Conservation (phyloP, 2,888 invertebrate genomes). For the Epiblema foenella region DNA sequence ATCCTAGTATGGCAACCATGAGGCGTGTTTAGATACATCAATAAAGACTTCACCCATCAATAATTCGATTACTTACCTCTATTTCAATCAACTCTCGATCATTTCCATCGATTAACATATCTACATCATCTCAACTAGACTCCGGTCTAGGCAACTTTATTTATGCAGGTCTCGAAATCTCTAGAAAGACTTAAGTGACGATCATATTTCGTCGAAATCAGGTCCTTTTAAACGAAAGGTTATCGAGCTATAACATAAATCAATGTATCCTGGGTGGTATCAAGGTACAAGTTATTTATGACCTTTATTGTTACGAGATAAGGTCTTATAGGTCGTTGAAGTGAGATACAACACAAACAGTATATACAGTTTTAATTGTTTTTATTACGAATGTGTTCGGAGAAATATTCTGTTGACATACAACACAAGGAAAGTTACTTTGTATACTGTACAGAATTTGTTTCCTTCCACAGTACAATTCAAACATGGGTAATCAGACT, state of each 20-base stretch:
- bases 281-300: not conserved
- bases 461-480: not conserved
- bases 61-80: conserved; percentile 24
- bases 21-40: conserved; percentile 4
- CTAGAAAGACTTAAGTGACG: conserved; percentile 1
- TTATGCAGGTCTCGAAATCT: not conserved
- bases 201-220: not conserved
- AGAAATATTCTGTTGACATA: not conserved
- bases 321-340: conserved; percentile 5
- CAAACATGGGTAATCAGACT: too few relatives aligned
- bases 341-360: conserved; percentile 11
- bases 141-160: not conserved
- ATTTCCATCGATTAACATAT: conserved; percentile 26
- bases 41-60: conserved; percentile 15
- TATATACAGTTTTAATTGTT: conserved; percentile 51
- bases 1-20: not conserved
- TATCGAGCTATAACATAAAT: conserved; percentile 47
- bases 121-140: conserved; percentile 5
- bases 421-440: not conserved
- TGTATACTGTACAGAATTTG: not conserved
- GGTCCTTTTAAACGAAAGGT: not conserved
- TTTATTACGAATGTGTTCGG: conserved; percentile 1
- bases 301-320: not conserved
- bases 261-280: conserved; percentile 50
- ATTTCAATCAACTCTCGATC: conserved; percentile 24